Conservation (phyloP, 1,140 invertebrate genomes). For the Habropoda laboriosa region DNA sequence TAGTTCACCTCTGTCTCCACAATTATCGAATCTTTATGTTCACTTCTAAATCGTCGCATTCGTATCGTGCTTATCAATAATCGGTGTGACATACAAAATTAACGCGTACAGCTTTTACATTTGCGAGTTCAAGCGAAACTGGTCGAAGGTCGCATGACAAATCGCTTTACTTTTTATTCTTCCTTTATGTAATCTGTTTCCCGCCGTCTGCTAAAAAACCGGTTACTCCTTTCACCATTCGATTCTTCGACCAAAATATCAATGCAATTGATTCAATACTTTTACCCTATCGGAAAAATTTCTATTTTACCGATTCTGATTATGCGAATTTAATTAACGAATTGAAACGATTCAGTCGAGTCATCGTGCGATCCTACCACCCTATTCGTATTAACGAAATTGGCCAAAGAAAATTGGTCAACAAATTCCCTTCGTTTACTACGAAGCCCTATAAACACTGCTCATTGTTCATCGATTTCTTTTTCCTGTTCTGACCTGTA, state of each 20-base stretch:
- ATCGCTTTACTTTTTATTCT: neutral
- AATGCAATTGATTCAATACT: neutral
- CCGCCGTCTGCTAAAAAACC: neutral
- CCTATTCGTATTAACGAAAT: too few species aligned
- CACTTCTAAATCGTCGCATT: too few species aligned
- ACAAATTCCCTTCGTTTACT: too few species aligned
- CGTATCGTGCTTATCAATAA: neutral
- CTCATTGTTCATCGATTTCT: too few species aligned
- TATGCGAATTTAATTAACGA: neutral
- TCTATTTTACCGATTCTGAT: neutral
- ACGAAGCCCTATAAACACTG: too few species aligned
- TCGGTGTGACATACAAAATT: neutral
- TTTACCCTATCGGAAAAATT: neutral
- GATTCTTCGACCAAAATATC: neutral
- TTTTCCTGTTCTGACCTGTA: too few species aligned
- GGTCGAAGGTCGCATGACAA: neutral
- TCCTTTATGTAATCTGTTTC: neutral
- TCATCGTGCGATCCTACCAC: too few species aligned
- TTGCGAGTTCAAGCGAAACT: neutral
- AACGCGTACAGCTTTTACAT: neutral
- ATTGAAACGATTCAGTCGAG: too few species aligned
- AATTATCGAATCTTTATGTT: too few species aligned
- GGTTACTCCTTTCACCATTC: conserved; percentile 34
- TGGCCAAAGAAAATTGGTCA: too few species aligned
- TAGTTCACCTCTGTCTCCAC: too few species aligned